phyloP scores from a whole-genome alignment of 2,888 invertebrate genomes.

The Campoplex capitator region DNA sequence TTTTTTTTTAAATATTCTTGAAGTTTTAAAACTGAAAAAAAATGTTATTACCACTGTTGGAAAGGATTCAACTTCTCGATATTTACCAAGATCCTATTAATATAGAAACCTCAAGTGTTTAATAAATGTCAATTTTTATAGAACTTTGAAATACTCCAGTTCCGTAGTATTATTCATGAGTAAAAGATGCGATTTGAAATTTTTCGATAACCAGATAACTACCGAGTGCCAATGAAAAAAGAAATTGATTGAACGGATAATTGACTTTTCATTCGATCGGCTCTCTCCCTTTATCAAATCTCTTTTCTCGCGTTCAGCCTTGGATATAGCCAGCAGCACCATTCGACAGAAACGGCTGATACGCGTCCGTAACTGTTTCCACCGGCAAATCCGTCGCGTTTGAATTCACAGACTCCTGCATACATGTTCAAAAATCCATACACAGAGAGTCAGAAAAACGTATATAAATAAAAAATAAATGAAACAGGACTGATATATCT shows the following conservation, averaged over 20 bases:
- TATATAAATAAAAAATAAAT: background rate
- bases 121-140: background rate
- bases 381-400: slow-evolving; percentile 20
- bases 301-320: slow-evolving; percentile 17
- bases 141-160: background rate
- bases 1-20: too few relatives aligned
- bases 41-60: too few relatives aligned
- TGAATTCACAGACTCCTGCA: background rate
- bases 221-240: slow-evolving; percentile 43
- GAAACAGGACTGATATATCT: slow-evolving; percentile 2
- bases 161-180: background rate
- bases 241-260: slow-evolving; percentile 43
- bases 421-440: background rate
- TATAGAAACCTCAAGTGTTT: background rate
- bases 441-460: background rate
- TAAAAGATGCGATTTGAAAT: background rate
- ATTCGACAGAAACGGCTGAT: slow-evolving; percentile 45
- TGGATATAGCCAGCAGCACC: slow-evolving; percentile 23
- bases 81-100: background rate
- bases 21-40: too few relatives aligned
- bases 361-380: slow-evolving; percentile 56
- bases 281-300: slow-evolving; percentile 10
- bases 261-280: slow-evolving; percentile 53
- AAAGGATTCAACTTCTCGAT: too few relatives aligned
- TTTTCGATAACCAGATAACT: slow-evolving; percentile 5